These are phyloP conservation scores for Chroicocephalus ridibundus DNA, from an alignment of 2,113 vertebrate genomes.

Conservation along the genomic window DNA sequence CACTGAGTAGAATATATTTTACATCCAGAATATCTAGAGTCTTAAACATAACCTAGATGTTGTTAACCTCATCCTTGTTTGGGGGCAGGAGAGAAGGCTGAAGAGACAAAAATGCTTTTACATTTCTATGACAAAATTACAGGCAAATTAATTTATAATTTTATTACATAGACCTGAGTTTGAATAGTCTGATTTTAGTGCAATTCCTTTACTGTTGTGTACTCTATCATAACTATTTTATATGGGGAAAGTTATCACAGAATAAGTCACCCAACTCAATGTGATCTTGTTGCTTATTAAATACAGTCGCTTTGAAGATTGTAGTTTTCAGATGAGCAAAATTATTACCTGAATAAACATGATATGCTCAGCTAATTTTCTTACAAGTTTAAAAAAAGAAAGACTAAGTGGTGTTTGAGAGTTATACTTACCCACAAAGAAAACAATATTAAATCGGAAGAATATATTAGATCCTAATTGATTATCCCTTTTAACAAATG, in stretches of 20 bases:
- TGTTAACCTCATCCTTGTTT: neutral
- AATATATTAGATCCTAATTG: neutral
- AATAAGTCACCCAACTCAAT: neutral
- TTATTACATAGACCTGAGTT: neutral
- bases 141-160: neutral
- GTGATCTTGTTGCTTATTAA: neutral
- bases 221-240: neutral
- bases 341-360: neutral
- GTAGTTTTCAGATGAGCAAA: neutral
- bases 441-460: neutral
- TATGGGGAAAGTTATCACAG: neutral
- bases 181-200: neutral
- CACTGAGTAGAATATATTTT: neutral
- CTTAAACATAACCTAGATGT: neutral
- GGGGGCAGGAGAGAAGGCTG: neutral
- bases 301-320: neutral
- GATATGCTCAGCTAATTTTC: neutral
- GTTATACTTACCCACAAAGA: neutral
- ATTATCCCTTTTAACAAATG: neutral
- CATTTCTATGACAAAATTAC: neutral
- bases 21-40: neutral
- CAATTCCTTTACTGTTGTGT: neutral
- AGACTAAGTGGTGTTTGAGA: neutral
- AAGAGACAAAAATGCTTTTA: neutral
- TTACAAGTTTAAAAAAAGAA: neutral